Percentiles rank a stretch among this genome's conserved stretches.
phyloP scores from a whole-genome alignment of 2,797 vertebrate genomes.

The Esox masquinongy region DNA sequence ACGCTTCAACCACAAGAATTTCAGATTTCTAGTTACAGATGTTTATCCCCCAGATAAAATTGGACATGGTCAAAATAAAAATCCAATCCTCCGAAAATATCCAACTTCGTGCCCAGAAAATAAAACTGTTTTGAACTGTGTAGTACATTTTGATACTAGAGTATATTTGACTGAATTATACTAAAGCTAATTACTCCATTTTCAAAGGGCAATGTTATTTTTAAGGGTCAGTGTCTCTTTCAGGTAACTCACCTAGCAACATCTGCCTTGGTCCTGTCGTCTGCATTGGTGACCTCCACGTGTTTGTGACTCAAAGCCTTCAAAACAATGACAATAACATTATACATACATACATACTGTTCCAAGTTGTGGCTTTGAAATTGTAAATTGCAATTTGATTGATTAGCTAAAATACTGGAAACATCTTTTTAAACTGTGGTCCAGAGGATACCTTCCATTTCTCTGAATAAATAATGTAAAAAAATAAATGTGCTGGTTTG shows the following conservation, averaged over 20 bases:
- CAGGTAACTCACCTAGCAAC: constrained; percentile 83
- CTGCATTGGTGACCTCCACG: constrained; percentile 84
- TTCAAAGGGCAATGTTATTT: too few species aligned
- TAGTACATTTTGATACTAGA: too few species aligned
- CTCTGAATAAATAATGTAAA: too few species aligned
- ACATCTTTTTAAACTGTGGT: too few species aligned
- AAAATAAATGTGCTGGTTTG: not conserved
- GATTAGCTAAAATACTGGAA: not conserved
- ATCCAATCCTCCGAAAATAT: too few species aligned
- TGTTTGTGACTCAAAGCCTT: constrained; percentile 92
- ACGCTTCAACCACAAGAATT: not conserved
- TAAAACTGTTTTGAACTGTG: not conserved
- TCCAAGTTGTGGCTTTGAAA: too few species aligned
- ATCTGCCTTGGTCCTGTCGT: constrained; percentile 86
- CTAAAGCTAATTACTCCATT: too few species aligned
- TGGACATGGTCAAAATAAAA: not conserved
- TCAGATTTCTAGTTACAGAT: not conserved
- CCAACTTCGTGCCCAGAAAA: not conserved
- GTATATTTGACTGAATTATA: too few species aligned
- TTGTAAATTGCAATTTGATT: not conserved
- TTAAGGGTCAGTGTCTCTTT: not conserved
- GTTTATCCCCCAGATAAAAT: too few species aligned
- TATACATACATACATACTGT: too few species aligned
- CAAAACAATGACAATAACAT: not conserved
- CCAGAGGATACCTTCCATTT: too few species aligned